Conservation (phyloP, 2,888 invertebrate species). For the Mythimna pallens region DNA sequence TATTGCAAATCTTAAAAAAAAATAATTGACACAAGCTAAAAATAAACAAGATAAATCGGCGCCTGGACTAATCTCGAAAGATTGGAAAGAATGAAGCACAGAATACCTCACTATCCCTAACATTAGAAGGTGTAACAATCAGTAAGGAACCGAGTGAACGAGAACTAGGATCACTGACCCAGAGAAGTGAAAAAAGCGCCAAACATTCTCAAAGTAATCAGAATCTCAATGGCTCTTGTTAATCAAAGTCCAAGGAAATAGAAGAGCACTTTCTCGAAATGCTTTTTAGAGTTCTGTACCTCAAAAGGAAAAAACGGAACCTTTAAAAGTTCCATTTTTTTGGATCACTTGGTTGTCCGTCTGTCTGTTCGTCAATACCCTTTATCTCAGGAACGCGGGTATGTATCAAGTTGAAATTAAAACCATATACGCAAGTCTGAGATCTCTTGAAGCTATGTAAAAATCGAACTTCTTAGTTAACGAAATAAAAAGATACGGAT, state of each 20-base stretch:
- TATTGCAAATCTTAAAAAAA: not conserved
- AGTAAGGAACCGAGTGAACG: constrained; percentile 6
- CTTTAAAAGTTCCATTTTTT: too few relatives aligned
- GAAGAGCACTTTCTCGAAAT: constrained; percentile 14
- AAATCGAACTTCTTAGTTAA: too few relatives aligned
- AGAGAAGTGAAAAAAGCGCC: constrained; percentile 45
- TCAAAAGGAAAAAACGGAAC: too few relatives aligned
- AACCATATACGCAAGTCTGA: too few relatives aligned
- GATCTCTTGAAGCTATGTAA: too few relatives aligned
- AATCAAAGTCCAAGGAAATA: constrained; percentile 57
- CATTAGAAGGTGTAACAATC: constrained; percentile 37
- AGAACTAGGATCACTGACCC: constrained; percentile 43
- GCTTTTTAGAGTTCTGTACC: too few relatives aligned
- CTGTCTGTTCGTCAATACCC: too few relatives aligned
- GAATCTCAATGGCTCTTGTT: constrained; percentile 50
- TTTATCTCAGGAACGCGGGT: too few relatives aligned
- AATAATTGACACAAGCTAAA: too few relatives aligned
- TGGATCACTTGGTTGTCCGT: too few relatives aligned
- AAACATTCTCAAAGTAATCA: constrained; percentile 49
- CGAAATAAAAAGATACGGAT: too few relatives aligned
- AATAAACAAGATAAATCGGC: not conserved
- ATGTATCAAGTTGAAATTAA: too few relatives aligned
- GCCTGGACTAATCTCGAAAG: not conserved
- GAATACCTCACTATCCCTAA: not conserved
- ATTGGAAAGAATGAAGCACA: constrained; percentile 10